Conservation (phyloP, 37 sponge, comb jelly and placozoan species). For the Sycon ciliatum region DNA sequence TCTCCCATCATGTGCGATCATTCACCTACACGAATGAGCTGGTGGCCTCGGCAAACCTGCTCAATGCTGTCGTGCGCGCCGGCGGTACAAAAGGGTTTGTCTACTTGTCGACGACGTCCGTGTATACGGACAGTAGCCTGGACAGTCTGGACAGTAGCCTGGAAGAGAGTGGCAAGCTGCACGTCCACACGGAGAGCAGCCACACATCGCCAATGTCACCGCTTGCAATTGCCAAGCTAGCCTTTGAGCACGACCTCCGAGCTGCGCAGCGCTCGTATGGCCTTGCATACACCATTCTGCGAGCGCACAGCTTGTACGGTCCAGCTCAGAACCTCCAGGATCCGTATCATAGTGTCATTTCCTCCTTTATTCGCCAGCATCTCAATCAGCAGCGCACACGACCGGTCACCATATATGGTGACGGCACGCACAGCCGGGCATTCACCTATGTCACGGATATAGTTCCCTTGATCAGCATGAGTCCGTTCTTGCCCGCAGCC, state of each 20-base stretch:
- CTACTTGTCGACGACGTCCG: not conserved
- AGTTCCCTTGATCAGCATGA: not conserved
- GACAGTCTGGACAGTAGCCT: too few relatives aligned
- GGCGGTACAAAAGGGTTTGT: not conserved
- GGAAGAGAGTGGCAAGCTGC: too few relatives aligned
- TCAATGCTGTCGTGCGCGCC: not conserved
- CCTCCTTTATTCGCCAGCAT: not conserved
- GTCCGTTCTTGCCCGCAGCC: constrained; percentile 2
- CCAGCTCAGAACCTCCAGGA: not conserved
- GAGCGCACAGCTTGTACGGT: not conserved
- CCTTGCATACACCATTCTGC: not conserved
- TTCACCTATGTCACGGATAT: not conserved
- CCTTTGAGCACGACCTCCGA: not conserved
- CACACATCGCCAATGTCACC: not conserved
- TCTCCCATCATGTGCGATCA: not conserved
- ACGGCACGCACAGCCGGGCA: not conserved
- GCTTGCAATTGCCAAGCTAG: not conserved
- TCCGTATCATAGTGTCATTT: not conserved
- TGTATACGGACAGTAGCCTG: not conserved
- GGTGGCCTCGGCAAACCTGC: not conserved
- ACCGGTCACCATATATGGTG: not conserved
- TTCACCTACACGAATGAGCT: not conserved
- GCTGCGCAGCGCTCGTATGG: not conserved
- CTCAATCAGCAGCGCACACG: not conserved
- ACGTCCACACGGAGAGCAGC: not conserved